These are phyloP conservation scores for Pituophis catenifer DNA, from an alignment of 2,113 vertebrate genomes.

Conservation along the genomic window DNA sequence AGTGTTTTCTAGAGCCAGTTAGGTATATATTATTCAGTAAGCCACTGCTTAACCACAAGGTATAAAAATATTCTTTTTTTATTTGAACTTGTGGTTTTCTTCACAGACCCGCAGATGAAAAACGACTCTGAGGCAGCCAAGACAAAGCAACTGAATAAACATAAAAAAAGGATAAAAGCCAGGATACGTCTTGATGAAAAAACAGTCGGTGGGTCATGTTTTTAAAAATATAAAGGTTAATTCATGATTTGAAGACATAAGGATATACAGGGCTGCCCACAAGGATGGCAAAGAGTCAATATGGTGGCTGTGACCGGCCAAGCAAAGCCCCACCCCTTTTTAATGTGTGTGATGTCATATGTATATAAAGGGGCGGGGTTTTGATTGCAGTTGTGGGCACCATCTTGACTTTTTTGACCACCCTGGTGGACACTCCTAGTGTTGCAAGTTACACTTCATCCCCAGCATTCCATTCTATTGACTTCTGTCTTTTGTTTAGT, in stretches of 20 bases:
- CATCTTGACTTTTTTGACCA: neutral
- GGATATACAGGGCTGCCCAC: neutral
- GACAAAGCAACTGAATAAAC: accelerated
- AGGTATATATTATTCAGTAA: neutral
- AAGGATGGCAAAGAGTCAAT: neutral
- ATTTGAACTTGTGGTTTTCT: neutral
- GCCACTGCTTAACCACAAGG: neutral
- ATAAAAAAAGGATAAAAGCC: neutral
- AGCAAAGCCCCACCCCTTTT: neutral
- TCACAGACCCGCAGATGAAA: slow-evolving; percentile 32
- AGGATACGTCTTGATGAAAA: neutral
- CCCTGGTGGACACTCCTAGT: neutral
- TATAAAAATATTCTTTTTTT: neutral
- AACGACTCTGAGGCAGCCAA: neutral
- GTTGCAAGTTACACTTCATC: neutral
- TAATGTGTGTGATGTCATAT: neutral
- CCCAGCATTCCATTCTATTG: neutral
- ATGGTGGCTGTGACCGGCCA: neutral
- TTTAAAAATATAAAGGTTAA: neutral
- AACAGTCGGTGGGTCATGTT: slow-evolving; percentile 16
- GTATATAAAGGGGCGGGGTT: neutral
- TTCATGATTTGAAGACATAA: slow-evolving; percentile 2
- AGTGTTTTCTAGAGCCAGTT: neutral
- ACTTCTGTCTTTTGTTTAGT: neutral
- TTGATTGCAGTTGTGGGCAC: neutral